Evolutionary conservation across 2,797 vertebrate genomes (phyloP), one percentile per base, ranked within the genome.

Genomic region (Hemibagrus guttatus): DNA sequence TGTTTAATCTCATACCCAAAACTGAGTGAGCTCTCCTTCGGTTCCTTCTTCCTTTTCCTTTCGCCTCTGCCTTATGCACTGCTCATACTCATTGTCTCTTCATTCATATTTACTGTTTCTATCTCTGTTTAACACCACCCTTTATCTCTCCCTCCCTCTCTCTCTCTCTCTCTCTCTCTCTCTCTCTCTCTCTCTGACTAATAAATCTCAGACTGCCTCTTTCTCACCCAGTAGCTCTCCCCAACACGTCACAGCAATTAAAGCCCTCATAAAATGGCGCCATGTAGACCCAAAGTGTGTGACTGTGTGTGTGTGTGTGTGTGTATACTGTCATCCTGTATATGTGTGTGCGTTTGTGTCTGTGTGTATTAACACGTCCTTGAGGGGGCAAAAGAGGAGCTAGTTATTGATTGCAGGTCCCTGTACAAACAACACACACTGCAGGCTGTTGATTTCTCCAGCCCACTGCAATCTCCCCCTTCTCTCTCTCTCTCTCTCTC

Each of bases 211-310:
- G 85, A 89, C 81, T 85, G 85, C 82, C 84, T 74, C 35, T 63
- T 63, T 63, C 86, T 64, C 85, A 85, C 89, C 85, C 78, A 78
- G 83, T 83, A 85, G 84, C 82, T 87, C 61, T 68, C 79, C 75
- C 46, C 82, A 84, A 89, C 85, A 49, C 86, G 84, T 90, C 89
- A 92, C 84, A 82, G 88, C 86, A 92, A 92, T 92, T 92, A 92
- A 88, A 88, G 85, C 82, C 28, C 86, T 91, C 88, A 80, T 90
- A 91, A 90, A 91, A 88, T 86, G 90, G 91, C 87, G 90, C 89
- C 90, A 88, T 89, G 84, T 81, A 90, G 89, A 86, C 89, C 87
- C 72, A 89, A 81, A 84, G 79, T 72, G 59, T 75, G 63, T 61
- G 82, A 69, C 69, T 78, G n/a, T 42, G 76, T 35, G 81, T 64